Percentiles rank a stretch among this genome's conserved stretches.
phyloP scores from a whole-genome alignment of 2,888 invertebrate genomes.

The Nomada flava region DNA sequence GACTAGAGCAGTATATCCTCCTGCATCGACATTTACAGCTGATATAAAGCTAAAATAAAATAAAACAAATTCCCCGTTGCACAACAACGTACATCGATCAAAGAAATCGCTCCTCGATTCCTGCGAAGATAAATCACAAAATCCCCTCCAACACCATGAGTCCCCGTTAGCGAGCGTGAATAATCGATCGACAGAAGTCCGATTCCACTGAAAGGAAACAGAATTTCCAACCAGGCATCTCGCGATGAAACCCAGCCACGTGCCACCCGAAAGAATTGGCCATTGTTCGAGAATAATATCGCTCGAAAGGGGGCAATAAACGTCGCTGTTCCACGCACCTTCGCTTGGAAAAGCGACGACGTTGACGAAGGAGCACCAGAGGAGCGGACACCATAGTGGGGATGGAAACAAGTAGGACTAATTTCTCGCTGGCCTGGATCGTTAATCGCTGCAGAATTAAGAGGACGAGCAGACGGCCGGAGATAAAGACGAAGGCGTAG shows the following conservation, averaged over 20 bases:
- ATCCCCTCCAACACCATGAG: not conserved
- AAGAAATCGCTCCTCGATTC: too few species aligned
- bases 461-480: conserved; percentile 61
- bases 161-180: not conserved
- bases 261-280: not conserved
- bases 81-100: too few species aligned
- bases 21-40: too few species aligned
- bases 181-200: conserved; percentile 1
- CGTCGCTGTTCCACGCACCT: not conserved
- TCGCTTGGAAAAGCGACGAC: conserved; percentile 5
- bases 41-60: too few species aligned
- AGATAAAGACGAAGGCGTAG: conserved; percentile 57
- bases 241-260: not conserved
- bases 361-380: too few species aligned
- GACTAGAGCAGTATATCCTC: too few species aligned
- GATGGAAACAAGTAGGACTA: conserved; percentile 65
- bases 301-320: not conserved
- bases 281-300: not conserved
- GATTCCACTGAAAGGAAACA: conserved; percentile 1
- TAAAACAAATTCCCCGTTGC: too few species aligned
- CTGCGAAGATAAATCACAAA: not conserved
- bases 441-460: conserved; percentile 70
- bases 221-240: conserved; percentile 4
- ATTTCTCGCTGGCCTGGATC: conserved; percentile 65
- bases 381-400: conserved; percentile 5